Conservation (phyloP, 2,797 vertebrate species). For the Pristis pectinata region DNA sequence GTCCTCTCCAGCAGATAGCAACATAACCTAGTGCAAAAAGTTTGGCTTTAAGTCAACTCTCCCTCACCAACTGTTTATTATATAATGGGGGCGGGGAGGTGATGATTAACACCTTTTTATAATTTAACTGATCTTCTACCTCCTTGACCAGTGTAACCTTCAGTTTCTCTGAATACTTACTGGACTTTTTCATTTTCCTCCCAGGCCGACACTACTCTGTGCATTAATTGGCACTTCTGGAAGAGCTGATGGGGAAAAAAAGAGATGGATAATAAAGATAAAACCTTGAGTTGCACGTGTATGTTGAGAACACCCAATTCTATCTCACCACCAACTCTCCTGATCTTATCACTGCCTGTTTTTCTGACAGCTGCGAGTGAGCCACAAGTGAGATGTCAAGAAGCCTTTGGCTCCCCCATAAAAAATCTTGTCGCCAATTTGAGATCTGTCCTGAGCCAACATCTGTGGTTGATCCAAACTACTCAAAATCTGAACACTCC, state of each 20-base stretch:
- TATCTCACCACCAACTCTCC: background rate
- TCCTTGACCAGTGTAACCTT: background rate
- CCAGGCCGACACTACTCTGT: constrained; percentile 93
- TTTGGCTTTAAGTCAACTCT: background rate
- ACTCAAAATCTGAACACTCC: background rate
- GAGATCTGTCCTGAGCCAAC: background rate
- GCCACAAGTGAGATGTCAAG: background rate
- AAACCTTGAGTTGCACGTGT: background rate
- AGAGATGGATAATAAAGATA: background rate
- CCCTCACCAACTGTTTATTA: too few species aligned
- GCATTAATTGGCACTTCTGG: constrained; percentile 85
- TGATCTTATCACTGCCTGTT: background rate
- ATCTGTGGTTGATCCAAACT: background rate
- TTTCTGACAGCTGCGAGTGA: background rate
- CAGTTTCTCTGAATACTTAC: constrained; percentile 57
- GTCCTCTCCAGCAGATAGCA: background rate
- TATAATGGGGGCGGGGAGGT: background rate
- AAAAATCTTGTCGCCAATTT: background rate
- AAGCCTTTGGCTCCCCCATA: background rate
- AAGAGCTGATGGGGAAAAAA: constrained; percentile 69
- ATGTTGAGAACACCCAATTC: background rate
- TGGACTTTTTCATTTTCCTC: constrained; percentile 92
- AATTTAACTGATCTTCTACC: background rate
- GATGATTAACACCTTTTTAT: too few species aligned
- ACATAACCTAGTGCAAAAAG: background rate